Base-by-base conservation (phyloP, 2,888 invertebrate genomes). In the Lepas anatifera region DNA sequence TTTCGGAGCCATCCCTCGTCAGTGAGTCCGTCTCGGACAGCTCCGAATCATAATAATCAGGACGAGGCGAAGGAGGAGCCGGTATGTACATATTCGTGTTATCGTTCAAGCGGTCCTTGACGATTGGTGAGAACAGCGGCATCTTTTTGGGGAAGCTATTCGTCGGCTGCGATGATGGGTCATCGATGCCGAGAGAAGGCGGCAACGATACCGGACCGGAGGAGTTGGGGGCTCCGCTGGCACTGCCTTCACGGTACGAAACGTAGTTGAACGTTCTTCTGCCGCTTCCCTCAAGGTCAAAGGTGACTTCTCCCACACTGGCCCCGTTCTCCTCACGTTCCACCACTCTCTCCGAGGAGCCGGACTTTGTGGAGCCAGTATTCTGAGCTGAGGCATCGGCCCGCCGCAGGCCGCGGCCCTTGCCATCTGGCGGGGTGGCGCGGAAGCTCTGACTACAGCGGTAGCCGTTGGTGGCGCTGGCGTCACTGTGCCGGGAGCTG, bases 11-110 rank as follows among this genome's bases (percentile, higher is more conserved):
- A 7, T 66, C 66, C 16, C 37, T 37, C 11, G 39, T 27, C 25
- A 66, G 39, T 18, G 66, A 39, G 66, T 66, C 66, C 0, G 71
- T 69, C 18, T 68, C 72, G 43, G 68, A 70, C n/a, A 70, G 71
- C 58, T 74, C 73, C 7, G 63, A 64, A 68, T 74, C 73, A 27
- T 71, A 74, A 18, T 69, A 69, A 70, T 74, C 74, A 3, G 74
- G 74, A 1, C 71, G 68, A 11, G 74, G 74, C 25, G 73, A 73
- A 2, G 74, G 74, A 13, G 74, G 74, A n/a, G 73, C 74, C 6
- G 74, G 74, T 63, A 74, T 72, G 70, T 74, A 74, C 74, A 74
- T 74, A 58, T 72, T 72, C 25, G 72, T 71, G 67, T 70, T 70
- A 58, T 71, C 70, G 48, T 72, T 73, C 37, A 74, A 41, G 35